A percentile compares a stretch with the other conserved stretches of the same genome.
Evolutionary conservation across 2,797 vertebrate genomes (phyloP).

Genomic region (Aphelocoma californica): DNA sequence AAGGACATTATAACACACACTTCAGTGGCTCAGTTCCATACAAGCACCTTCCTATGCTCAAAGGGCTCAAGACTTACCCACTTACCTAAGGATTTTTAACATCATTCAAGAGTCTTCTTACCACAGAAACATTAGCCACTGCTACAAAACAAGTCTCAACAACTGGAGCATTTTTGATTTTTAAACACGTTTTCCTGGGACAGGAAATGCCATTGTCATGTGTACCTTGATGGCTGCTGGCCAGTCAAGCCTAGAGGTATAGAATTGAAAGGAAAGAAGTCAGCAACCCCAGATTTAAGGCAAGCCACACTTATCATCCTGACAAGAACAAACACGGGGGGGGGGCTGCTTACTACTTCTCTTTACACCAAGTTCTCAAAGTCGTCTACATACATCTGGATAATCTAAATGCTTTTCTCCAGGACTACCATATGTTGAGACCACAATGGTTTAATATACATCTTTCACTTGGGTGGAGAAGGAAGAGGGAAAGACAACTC

Average conservation of each 20-base stretch:
- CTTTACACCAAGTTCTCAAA: background rate
- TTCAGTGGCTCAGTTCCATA: background rate
- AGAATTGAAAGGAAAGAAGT: background rate
- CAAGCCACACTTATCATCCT: background rate
- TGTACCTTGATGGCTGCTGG: background rate
- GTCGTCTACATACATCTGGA: background rate
- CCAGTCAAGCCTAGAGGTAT: background rate
- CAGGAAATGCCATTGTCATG: background rate
- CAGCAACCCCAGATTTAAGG: background rate
- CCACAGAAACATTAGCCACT: background rate
- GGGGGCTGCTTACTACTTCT: background rate
- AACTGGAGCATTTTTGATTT: background rate
- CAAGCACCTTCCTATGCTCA: background rate
- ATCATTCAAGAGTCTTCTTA: background rate
- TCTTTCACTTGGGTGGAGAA: background rate
- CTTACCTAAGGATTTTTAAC: background rate
- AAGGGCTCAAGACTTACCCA: background rate
- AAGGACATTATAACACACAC: background rate
- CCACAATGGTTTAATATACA: background rate
- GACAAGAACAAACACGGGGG: background rate
- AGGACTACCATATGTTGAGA: background rate
- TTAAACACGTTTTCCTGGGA: background rate
- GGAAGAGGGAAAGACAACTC: background rate
- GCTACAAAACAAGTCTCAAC: background rate
- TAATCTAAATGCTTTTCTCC: background rate